phyloP scores from a whole-genome alignment of 1,140 invertebrate genomes.

The Drosophila serrata region DNA sequence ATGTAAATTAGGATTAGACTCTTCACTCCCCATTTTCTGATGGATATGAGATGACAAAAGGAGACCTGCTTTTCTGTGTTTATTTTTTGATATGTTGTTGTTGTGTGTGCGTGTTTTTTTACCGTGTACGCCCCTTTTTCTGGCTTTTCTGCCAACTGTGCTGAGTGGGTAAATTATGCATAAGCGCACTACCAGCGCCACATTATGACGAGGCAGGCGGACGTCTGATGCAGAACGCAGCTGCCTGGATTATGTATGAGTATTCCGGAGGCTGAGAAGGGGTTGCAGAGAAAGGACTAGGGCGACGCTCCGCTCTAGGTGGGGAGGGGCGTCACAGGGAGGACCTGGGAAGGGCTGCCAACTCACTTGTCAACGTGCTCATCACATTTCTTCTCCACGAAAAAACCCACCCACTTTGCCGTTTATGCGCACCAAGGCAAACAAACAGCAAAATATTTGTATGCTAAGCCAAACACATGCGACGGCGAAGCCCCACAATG shows the following conservation, averaged over 20 bases:
- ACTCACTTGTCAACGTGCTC: slow-evolving; percentile 76
- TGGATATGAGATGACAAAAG: background rate
- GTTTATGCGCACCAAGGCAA: slow-evolving; percentile 80
- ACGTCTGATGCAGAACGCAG: slow-evolving; percentile 74
- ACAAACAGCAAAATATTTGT: slow-evolving; percentile 84
- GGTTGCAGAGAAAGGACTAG: background rate
- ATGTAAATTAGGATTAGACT: background rate
- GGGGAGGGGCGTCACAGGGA: too few relatives aligned
- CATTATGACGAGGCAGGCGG: slow-evolving; percentile 74
- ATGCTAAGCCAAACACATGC: slow-evolving; percentile 83
- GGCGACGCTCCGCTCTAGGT: background rate
- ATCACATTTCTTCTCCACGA: slow-evolving; percentile 64
- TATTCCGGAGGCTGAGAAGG: background rate
- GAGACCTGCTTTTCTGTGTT: slow-evolving; percentile 1
- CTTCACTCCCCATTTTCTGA: too few relatives aligned
- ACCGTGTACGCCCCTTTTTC: slow-evolving; percentile 31
- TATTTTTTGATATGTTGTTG: background rate
- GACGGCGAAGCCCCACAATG: slow-evolving; percentile 64
- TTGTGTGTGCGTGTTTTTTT: background rate
- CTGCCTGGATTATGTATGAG: slow-evolving; percentile 77
- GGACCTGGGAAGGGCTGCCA: slow-evolving; percentile 49
- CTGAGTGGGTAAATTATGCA: slow-evolving; percentile 83
- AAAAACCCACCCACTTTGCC: slow-evolving; percentile 33
- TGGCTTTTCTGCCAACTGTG: slow-evolving; percentile 51
- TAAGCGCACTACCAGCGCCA: slow-evolving; percentile 80